Evolutionary conservation across 1,140 invertebrate genomes (phyloP).

Genomic region (Solenopsis fugax): DNA sequence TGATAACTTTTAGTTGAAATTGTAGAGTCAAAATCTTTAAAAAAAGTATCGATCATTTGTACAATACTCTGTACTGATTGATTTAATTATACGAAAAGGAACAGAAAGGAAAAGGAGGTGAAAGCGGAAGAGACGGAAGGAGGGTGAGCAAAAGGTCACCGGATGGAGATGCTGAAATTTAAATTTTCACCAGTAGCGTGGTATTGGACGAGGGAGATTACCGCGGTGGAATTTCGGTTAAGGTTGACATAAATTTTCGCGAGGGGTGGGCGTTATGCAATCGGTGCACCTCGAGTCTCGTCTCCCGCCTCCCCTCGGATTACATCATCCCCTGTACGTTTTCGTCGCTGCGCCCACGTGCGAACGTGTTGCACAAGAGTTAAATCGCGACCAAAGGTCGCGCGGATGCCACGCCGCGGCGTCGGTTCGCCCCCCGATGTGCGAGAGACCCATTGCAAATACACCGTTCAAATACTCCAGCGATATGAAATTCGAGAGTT

Average conservation of each 20-base stretch:
- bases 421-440: background rate
- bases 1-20: too few relatives aligned
- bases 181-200: background rate
- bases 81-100: constrained; percentile 11
- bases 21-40: background rate
- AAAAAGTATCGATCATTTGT: background rate
- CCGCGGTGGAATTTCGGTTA: background rate
- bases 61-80: background rate
- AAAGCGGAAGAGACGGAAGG: background rate
- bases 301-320: too few relatives aligned
- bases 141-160: background rate
- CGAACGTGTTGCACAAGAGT: background rate
- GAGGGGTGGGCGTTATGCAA: background rate
- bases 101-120: background rate
- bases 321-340: background rate
- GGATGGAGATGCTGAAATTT: constrained; percentile 13
- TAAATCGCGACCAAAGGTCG: constrained; percentile 6
- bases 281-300: background rate
- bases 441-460: background rate
- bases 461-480: background rate
- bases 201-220: background rate
- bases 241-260: background rate
- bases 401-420: too few relatives aligned
- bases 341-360: constrained; percentile 12
- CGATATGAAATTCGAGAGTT: background rate